phyloP scores from a whole-genome alignment of 2,797 vertebrate species.

The Pterois miles region DNA sequence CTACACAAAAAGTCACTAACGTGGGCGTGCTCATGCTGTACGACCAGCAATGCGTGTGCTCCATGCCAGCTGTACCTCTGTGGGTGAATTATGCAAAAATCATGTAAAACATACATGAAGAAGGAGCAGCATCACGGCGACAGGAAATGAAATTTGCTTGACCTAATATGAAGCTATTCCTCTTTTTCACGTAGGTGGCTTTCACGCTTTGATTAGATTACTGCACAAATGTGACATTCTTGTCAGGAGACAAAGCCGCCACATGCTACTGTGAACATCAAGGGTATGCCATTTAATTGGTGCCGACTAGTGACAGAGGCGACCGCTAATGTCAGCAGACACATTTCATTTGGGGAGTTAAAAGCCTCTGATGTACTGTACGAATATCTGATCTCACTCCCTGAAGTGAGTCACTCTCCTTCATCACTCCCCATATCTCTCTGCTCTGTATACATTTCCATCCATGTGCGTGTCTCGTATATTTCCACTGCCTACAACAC shows the following conservation, averaged over 20 bases:
- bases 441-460: background rate
- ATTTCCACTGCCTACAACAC: too few relatives aligned
- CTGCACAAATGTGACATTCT: slow-evolving; percentile 9
- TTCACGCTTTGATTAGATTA: slow-evolving; percentile 33
- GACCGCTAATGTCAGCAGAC: slow-evolving; percentile 48
- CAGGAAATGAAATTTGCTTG: slow-evolving; percentile 48
- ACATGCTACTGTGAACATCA: slow-evolving; percentile 16
- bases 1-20: slow-evolving; percentile 18
- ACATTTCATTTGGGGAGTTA: slow-evolving; percentile 40
- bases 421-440: slow-evolving; percentile 4
- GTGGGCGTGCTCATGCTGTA: slow-evolving; percentile 49
- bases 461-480: slow-evolving; percentile 18
- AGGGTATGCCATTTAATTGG: slow-evolving; percentile 20
- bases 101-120: slow-evolving; percentile 7
- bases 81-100: slow-evolving; percentile 57
- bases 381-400: slow-evolving; percentile 25
- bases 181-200: slow-evolving; percentile 14
- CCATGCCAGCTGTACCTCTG: slow-evolving; percentile 38
- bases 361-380: slow-evolving; percentile 42
- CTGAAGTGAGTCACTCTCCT: slow-evolving; percentile 36
- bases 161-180: background rate
- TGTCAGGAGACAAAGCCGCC: slow-evolving; percentile 22
- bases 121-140: background rate
- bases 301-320: slow-evolving; percentile 35
- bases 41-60: slow-evolving; percentile 37